Conservation (phyloP, 2,888 invertebrate species). For the Colletes collaris region DNA sequence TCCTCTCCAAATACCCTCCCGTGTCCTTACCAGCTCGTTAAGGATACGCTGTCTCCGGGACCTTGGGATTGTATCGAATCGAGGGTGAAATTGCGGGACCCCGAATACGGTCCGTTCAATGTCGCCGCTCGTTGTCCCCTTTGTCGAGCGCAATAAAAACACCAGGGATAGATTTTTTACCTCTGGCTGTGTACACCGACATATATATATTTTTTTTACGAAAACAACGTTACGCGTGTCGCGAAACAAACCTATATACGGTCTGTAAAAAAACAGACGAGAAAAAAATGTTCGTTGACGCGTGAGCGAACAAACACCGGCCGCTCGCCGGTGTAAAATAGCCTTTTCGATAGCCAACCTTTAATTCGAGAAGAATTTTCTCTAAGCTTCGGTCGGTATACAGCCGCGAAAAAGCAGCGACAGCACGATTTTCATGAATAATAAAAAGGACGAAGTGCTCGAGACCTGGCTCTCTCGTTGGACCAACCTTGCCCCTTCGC, state of each 20-base stretch:
- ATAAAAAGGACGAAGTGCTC: slow-evolving; percentile 80
- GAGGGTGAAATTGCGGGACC: slow-evolving; percentile 45
- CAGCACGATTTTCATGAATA: slow-evolving; percentile 81
- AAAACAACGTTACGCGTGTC: slow-evolving; percentile 28
- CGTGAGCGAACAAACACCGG: slow-evolving; percentile 23
- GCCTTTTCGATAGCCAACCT: slow-evolving; percentile 44
- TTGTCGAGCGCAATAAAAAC: slow-evolving; percentile 12
- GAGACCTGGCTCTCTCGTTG: slow-evolving; percentile 59
- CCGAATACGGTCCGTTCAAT: slow-evolving; percentile 18
- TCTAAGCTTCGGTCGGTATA: slow-evolving; percentile 48
- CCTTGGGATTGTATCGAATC: slow-evolving; percentile 52
- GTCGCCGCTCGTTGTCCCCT: background rate
- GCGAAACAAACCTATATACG: slow-evolving; percentile 31
- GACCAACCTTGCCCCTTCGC: slow-evolving; percentile 3
- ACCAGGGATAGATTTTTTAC: background rate
- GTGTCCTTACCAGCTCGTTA: slow-evolving; percentile 56
- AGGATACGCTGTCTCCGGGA: slow-evolving; percentile 33
- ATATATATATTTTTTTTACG: slow-evolving; percentile 20
- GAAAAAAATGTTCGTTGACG: slow-evolving; percentile 39
- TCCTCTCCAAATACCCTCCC: slow-evolving; percentile 43
- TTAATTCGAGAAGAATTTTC: slow-evolving; percentile 53
- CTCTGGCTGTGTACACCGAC: background rate
- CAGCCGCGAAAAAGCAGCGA: slow-evolving; percentile 63
- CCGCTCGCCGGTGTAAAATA: slow-evolving; percentile 25
- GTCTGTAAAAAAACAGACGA: slow-evolving; percentile 45